Evolutionary conservation across 2,113 vertebrate species (phyloP).

Genomic region (Platysternon megacephalum): DNA sequence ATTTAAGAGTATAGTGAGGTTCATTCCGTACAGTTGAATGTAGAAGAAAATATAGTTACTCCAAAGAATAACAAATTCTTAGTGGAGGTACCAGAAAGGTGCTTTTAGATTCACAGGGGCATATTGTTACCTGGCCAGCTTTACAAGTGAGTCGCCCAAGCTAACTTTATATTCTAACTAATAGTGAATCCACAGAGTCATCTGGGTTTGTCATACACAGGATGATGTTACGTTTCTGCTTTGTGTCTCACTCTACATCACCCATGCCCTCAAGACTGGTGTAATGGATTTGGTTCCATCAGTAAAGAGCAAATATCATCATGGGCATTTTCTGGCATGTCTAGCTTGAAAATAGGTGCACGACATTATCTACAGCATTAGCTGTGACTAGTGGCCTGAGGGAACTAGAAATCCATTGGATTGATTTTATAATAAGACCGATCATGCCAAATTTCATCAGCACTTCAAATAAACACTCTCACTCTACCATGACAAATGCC

Average conservation of each 20-base stretch:
- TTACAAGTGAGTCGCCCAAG: conserved; percentile 40
- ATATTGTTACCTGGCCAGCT: conserved; percentile 38
- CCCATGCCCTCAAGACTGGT: conserved; percentile 2
- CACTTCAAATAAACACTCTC: conserved; percentile 25
- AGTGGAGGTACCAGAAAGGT: not conserved
- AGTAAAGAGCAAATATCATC: not conserved
- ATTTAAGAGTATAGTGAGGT: not conserved
- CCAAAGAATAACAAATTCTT: not conserved
- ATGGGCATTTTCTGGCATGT: not conserved
- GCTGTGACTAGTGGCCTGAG: not conserved
- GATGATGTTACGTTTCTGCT: conserved; percentile 47
- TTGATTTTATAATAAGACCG: conserved; percentile 39
- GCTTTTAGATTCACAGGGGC: not conserved
- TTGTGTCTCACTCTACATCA: not conserved
- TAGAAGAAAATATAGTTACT: not conserved
- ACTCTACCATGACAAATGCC: conserved; percentile 8
- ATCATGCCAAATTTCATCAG: conserved; percentile 25
- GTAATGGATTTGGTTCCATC: not conserved
- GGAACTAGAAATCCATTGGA: not conserved
- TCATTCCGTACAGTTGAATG: not conserved
- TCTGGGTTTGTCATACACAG: conserved; percentile 43
- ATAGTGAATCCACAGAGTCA: not conserved
- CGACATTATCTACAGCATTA: not conserved
- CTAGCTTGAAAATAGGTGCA: not conserved
- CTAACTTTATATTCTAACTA: not conserved